These are phyloP conservation scores for Drosophila tristis DNA, from an alignment of 1,140 invertebrate species.

Conservation along the genomic window DNA sequence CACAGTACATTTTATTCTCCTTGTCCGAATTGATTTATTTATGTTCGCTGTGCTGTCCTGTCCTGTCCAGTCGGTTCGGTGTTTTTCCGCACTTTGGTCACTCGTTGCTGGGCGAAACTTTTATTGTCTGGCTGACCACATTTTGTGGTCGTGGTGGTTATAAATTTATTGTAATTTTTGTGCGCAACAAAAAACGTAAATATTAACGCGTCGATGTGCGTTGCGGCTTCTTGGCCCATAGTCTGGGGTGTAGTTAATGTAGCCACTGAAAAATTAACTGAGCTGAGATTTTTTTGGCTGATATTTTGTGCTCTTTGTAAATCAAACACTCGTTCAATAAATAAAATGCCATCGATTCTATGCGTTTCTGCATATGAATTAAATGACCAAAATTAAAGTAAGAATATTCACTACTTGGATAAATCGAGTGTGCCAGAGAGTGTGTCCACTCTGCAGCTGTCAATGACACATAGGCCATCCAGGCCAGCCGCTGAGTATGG, in stretches of 20 bases:
- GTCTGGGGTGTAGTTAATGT: background rate
- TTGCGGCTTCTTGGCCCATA: conserved; percentile 19
- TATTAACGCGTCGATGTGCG: conserved; percentile 70
- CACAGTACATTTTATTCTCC: conserved; percentile 42
- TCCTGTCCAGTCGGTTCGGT: conserved; percentile 18
- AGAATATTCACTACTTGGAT: background rate
- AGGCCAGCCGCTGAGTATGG: conserved; percentile 30
- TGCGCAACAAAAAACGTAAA: conserved; percentile 72
- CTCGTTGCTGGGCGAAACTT: conserved; percentile 45
- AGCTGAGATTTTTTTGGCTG: too few species aligned
- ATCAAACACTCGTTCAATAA: too few species aligned
- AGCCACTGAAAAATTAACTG: too few species aligned
- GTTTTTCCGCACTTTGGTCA: conserved; percentile 34
- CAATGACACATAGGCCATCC: conserved; percentile 25
- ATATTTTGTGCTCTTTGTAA: too few species aligned
- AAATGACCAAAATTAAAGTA: too few species aligned
- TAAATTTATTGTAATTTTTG: conserved; percentile 76
- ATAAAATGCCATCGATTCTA: background rate
- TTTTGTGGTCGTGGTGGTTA: conserved; percentile 71
- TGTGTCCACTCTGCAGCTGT: conserved; percentile 33
- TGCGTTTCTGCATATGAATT: background rate
- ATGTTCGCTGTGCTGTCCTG: conserved; percentile 23
- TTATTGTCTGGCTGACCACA: conserved; percentile 71
- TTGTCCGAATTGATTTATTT: conserved; percentile 77
- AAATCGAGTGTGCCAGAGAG: background rate